Evolutionary conservation across 2,888 invertebrate genomes (phyloP).

Genomic region (Leptopilina myrica): DNA sequence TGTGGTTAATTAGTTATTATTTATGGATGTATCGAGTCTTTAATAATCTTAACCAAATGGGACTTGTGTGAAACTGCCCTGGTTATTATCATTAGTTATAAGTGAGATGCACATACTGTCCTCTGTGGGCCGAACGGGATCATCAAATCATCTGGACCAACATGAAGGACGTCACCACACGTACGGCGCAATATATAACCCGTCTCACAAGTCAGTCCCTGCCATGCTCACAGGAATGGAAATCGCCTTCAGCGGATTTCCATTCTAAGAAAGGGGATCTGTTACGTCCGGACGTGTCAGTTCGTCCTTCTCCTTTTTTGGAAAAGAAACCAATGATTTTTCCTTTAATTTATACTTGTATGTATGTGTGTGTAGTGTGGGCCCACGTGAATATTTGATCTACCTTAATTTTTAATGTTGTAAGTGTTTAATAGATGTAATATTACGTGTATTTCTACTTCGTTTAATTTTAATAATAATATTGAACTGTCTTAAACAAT

Average conservation of each 20-base stretch:
- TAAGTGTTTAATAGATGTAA: no score
- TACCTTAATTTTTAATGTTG: no score
- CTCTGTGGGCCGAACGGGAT: constrained; percentile 7
- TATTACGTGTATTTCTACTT: no score
- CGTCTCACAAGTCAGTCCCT: not conserved
- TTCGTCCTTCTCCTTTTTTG: no score
- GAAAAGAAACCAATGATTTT: no score
- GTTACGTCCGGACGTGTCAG: no score
- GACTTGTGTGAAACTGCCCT: constrained; percentile 1
- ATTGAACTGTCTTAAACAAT: no score
- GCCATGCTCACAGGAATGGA: not conserved
- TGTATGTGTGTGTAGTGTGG: no score
- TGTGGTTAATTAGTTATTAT: no score
- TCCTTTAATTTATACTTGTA: no score
- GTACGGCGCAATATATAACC: not conserved
- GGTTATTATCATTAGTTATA: not conserved
- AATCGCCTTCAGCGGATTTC: not conserved
- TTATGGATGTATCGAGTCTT: not conserved
- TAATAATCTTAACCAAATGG: not conserved
- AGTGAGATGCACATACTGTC: constrained; percentile 8
- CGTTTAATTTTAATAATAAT: no score
- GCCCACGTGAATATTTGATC: no score
- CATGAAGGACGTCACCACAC: not conserved
- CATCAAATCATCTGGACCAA: not conserved
- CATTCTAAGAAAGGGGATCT: not conserved